Evolutionary conservation across 92 coral and sea anemone species (phyloP).

Genomic region (Epizoanthus fatuus): DNA sequence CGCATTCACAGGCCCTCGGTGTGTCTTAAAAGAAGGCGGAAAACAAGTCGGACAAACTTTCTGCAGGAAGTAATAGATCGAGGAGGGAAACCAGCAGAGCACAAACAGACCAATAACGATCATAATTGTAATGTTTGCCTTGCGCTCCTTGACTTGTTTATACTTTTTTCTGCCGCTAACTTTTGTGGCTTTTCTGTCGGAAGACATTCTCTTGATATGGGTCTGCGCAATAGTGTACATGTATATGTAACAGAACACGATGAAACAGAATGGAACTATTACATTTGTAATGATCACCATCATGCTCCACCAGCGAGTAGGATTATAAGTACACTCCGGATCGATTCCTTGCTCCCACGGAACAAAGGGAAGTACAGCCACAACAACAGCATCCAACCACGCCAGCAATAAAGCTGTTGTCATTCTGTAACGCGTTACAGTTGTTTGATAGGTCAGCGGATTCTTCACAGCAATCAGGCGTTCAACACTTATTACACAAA

Average conservation of each 20-base stretch:
- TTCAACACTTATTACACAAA: slow-evolving; percentile 93
- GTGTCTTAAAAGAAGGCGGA: slow-evolving; percentile 61
- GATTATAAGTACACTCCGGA: slow-evolving; percentile 80
- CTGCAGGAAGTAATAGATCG: slow-evolving; percentile 90
- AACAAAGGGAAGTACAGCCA: slow-evolving; percentile 90
- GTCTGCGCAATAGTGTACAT: slow-evolving; percentile 81
- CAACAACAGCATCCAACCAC: slow-evolving; percentile 84
- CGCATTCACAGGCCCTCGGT: slow-evolving; percentile 81
- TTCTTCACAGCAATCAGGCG: slow-evolving; percentile 89
- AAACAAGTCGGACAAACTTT: slow-evolving; percentile 80
- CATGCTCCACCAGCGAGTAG: slow-evolving; percentile 96
- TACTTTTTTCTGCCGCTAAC: slow-evolving; percentile 38
- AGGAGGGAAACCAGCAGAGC: slow-evolving; percentile 94
- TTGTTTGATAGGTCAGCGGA: slow-evolving; percentile 84
- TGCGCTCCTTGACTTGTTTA: slow-evolving; percentile 75
- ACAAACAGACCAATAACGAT: slow-evolving; percentile 92
- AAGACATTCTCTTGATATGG: slow-evolving; percentile 69
- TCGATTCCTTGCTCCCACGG: slow-evolving; percentile 71
- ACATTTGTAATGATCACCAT: slow-evolving; percentile 94
- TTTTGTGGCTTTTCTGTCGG: slow-evolving; percentile 24
- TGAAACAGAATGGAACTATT: slow-evolving; percentile 86
- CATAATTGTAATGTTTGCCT: slow-evolving; percentile 89
- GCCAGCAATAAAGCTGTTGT: slow-evolving; percentile 62
- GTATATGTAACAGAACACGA: slow-evolving; percentile 85
- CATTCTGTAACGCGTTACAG: slow-evolving; percentile 77